Evolutionary conservation across 2,797 vertebrate species (phyloP).

Genomic region (Harpagifer antarcticus): DNA sequence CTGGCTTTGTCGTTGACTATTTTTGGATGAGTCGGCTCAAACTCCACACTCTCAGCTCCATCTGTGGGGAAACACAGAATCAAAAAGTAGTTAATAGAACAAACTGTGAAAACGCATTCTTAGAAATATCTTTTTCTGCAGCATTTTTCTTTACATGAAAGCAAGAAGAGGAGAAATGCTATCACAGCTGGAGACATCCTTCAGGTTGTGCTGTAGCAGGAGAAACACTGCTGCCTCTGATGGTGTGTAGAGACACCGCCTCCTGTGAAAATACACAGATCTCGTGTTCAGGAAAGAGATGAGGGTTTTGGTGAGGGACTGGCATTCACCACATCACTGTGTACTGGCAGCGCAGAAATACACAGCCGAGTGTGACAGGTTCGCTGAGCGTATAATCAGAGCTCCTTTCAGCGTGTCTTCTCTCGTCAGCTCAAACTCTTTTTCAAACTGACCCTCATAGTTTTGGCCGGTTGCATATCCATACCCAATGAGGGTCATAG

Average conservation of each 20-base stretch:
- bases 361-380: conserved; percentile 45
- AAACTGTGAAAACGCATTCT: too few species aligned
- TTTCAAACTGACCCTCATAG: conserved; percentile 19
- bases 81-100: conserved; percentile 1
- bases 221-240: too few species aligned
- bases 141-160: neutral
- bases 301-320: conserved; percentile 32
- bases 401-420: neutral
- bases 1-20: too few species aligned
- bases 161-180: conserved; percentile 35
- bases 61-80: conserved; percentile 48
- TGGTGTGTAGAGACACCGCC: too few species aligned
- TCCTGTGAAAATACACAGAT: too few species aligned
- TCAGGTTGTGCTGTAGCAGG: too few species aligned
- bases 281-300: too few species aligned
- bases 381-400: conserved; percentile 14
- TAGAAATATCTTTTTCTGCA: neutral
- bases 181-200: too few species aligned
- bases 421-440: conserved; percentile 32
- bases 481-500: conserved; percentile 41
- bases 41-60: too few species aligned
- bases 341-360: conserved; percentile 74
- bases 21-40: too few species aligned
- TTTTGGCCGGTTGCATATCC: conserved; percentile 17
- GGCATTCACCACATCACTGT: conserved; percentile 42